Percentiles rank a stretch among this genome's conserved stretches.
phyloP scores from a whole-genome alignment of 2,888 invertebrate genomes.

The Gnatocerus cornutus region DNA sequence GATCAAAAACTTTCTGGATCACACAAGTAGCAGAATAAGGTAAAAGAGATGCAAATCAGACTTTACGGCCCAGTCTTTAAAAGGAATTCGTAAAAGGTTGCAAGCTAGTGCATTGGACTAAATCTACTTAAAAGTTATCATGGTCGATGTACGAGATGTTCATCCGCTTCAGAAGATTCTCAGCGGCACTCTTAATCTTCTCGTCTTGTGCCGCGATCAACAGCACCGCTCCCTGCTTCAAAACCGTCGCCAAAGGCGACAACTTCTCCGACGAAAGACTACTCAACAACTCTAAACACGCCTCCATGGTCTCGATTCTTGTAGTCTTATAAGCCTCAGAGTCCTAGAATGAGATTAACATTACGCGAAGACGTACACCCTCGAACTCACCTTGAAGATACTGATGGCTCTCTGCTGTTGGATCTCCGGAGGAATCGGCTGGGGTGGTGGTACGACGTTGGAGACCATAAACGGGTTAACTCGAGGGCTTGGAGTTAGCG shows the following conservation, averaged over 20 bases:
- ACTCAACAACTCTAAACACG: slow-evolving; percentile 83
- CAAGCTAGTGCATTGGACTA: slow-evolving; percentile 17
- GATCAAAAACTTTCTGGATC: no score
- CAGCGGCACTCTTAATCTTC: slow-evolving; percentile 68
- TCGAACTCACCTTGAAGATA: slow-evolving; percentile 81
- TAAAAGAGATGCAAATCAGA: slow-evolving; percentile 10
- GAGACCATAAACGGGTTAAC: slow-evolving; percentile 65
- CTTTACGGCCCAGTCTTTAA: slow-evolving; percentile 37
- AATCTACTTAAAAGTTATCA: slow-evolving; percentile 63
- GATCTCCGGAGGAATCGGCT: slow-evolving; percentile 86
- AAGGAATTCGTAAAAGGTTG: slow-evolving; percentile 21
- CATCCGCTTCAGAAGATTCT: slow-evolving; percentile 68
- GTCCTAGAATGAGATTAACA: slow-evolving; percentile 74
- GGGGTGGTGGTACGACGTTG: slow-evolving; percentile 73
- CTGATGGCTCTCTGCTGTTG: slow-evolving; percentile 87
- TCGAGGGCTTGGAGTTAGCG: slow-evolving; percentile 66
- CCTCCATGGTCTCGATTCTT: slow-evolving; percentile 89
- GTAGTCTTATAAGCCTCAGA: slow-evolving; percentile 89
- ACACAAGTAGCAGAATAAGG: no score
- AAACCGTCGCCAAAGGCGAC: slow-evolving; percentile 66
- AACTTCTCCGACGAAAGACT: slow-evolving; percentile 68
- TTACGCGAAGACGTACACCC: neutral
- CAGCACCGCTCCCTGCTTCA: slow-evolving; percentile 69
- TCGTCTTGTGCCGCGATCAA: slow-evolving; percentile 68
- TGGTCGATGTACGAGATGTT: slow-evolving; percentile 69